phyloP scores from a whole-genome alignment of 1,140 invertebrate genomes.

The Drosophila orena region DNA sequence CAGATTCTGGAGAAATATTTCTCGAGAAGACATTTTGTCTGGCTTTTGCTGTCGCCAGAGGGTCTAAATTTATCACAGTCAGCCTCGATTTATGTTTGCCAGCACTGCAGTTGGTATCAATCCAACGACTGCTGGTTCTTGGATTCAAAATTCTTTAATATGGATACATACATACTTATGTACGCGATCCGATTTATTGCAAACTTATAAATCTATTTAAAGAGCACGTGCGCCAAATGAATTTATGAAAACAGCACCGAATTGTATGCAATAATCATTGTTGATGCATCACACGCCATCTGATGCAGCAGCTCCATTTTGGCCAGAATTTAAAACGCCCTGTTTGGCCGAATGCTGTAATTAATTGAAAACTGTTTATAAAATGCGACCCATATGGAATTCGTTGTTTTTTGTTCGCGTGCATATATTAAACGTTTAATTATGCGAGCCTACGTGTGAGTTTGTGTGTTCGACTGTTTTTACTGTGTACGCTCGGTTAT shows the following conservation, averaged over 20 bases:
- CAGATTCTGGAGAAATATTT: slow-evolving; percentile 46
- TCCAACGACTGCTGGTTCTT: neutral
- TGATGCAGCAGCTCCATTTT: slow-evolving; percentile 16
- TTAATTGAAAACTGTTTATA: slow-evolving; percentile 74
- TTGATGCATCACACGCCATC: slow-evolving; percentile 43
- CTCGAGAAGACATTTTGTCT: slow-evolving; percentile 50
- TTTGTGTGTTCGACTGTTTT: slow-evolving; percentile 15
- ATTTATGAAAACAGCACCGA: slow-evolving; percentile 45
- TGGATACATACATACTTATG: neutral
- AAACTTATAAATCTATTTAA: slow-evolving; percentile 30
- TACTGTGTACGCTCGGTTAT: slow-evolving; percentile 42
- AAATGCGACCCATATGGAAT: slow-evolving; percentile 39
- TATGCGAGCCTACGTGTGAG: slow-evolving; percentile 16
- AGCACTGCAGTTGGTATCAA: slow-evolving; percentile 27
- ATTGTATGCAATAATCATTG: slow-evolving; percentile 51
- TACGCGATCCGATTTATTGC: slow-evolving; percentile 1
- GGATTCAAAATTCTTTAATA: neutral
- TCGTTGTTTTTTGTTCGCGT: slow-evolving; percentile 7
- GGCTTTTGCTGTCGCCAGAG: slow-evolving; percentile 35
- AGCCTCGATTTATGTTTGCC: slow-evolving; percentile 58
- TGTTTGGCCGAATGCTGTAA: slow-evolving; percentile 50
- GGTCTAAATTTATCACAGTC: slow-evolving; percentile 68
- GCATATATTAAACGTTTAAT: slow-evolving; percentile 48
- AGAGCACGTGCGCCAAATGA: neutral
- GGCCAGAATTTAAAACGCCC: slow-evolving; percentile 42